Conservation (phyloP, 1,140 invertebrate species). For the Lepeophtheirus salmonis region DNA sequence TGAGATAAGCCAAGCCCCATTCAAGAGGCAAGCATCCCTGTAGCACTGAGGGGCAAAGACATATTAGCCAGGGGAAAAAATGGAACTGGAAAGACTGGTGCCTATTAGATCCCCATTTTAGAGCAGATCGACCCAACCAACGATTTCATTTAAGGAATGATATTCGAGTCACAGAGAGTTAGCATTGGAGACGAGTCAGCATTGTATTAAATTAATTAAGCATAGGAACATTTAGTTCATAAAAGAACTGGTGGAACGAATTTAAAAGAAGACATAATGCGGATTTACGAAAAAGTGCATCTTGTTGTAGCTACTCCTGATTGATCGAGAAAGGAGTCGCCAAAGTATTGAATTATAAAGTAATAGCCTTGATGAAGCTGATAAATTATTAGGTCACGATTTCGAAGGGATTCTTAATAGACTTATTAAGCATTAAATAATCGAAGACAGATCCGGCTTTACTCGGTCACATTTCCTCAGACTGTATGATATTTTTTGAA, state of each 20-base stretch:
- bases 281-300: constrained; percentile 98
- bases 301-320: constrained; percentile 97
- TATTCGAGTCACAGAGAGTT: constrained; percentile 94
- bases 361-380: constrained; percentile 94
- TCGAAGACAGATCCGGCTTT: constrained; percentile 92
- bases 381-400: constrained; percentile 94
- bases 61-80: constrained; percentile 96
- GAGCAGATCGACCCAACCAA: constrained; percentile 77
- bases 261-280: constrained; percentile 89
- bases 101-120: constrained; percentile 93
- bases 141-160: constrained; percentile 69
- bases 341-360: constrained; percentile 83
- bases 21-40: constrained; percentile 96
- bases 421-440: constrained; percentile 80
- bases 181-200: constrained; percentile 97
- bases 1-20: constrained; percentile 99
- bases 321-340: constrained; percentile 98
- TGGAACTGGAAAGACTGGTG: constrained; percentile 98
- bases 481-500: constrained; percentile 97
- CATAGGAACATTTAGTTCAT: constrained; percentile 87
- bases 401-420: constrained; percentile 97
- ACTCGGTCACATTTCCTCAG: constrained; percentile 96
- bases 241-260: constrained; percentile 57
- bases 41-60: constrained; percentile 90
- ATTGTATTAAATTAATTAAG: constrained; percentile 94